phyloP scores from a whole-genome alignment of 2,797 vertebrate species.

The Dendrocincla fuliginosa region DNA sequence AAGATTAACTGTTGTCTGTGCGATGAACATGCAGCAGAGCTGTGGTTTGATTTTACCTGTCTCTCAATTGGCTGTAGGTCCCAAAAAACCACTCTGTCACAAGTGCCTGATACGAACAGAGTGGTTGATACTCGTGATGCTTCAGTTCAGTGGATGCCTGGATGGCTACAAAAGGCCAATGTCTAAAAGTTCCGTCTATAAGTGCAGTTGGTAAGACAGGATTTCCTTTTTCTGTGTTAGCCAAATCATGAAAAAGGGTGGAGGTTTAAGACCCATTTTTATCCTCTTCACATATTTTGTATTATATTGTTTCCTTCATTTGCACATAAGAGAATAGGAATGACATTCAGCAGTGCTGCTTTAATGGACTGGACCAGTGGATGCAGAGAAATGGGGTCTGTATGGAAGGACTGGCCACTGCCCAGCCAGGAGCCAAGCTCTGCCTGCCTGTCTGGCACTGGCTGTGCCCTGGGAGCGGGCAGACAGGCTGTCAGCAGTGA shows the following conservation, averaged over 20 bases:
- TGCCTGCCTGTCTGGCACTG: neutral
- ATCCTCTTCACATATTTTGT: neutral
- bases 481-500: neutral
- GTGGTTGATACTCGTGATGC: neutral
- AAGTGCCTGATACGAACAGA: neutral
- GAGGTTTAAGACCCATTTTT: neutral
- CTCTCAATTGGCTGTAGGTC: neutral
- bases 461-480: fast-evolving
- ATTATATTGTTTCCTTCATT: neutral
- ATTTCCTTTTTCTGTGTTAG: neutral
- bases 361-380: fast-evolving
- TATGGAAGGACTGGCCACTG: fast-evolving
- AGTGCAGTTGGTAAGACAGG: neutral
- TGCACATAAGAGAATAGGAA: neutral
- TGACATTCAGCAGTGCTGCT: neutral
- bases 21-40: neutral
- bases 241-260: neutral
- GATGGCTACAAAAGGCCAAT: neutral
- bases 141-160: neutral
- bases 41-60: neutral
- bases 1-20: conserved; percentile 38
- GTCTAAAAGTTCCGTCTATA: neutral
- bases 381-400: neutral
- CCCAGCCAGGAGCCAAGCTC: fast-evolving
- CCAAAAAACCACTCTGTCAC: neutral